Base-by-base conservation (phyloP, 2,888 invertebrate genomes). In the Cerceris ruficornis region DNA sequence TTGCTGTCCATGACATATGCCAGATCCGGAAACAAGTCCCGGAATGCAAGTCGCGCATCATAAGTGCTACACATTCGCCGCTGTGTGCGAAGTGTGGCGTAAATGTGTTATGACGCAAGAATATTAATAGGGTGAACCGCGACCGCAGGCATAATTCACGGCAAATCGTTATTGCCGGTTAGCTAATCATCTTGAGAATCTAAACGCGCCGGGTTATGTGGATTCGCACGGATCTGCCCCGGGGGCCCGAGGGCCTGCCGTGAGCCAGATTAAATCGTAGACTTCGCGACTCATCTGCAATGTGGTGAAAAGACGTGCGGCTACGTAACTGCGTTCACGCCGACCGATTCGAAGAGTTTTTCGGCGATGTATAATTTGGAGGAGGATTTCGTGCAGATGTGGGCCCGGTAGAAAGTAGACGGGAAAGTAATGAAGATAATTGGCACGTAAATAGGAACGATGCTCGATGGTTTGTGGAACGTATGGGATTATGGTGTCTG, bases 151-250 rank as follows among this genome's bases (percentile, higher is more conserved):
- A 71, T 83, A 74, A 81, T 83, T 81, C 70, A 61, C 66, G 68
- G 78, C 59, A 72, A 83, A 83, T 84, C 83, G 75, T 89, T 89
- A 89, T 86, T 83, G 84, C 84, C 75, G 82, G 85, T 87, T 86
- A 85, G 87, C 87, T 89, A 89, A 90, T 90, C 89, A 84, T 86
- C 80, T 72, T 79, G 77, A 78, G 86, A 86, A 89, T 89, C 90
- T 88, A 85, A 88, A 88, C 86, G 87, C 28, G 71, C 76, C 75
- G 75, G 81, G 67, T 64, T 75, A 59, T 78, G 79, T 81, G 82
- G 82, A 81, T 73, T 82, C 71, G 81, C 75, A 75, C 80, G 77
- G 75, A 82, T 77, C 71, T 69, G 65, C 77, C 74, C 71, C 67
- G 59, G 74, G 77, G 62, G 70, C 60, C 62, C 67, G 55, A 46